These are phyloP conservation scores for Venustaconcha ellipsiformis DNA, from an alignment of 1,140 invertebrate species.

Conservation along the genomic window DNA sequence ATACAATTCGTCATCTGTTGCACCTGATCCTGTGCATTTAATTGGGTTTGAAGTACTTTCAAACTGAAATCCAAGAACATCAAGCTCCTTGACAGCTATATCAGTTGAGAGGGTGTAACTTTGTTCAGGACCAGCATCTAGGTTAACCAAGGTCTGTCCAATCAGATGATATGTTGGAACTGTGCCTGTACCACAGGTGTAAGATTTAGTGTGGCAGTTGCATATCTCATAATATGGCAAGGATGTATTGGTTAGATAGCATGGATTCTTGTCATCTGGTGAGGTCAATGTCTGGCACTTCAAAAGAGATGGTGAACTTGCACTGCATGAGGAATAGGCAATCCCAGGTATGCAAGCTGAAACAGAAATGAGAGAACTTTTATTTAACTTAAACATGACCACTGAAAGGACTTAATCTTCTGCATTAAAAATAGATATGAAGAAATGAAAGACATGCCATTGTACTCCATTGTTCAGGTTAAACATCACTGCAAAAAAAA, in stretches of 20 bases:
- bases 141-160: not conserved
- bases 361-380: constrained; percentile 4
- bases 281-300: constrained; percentile 2
- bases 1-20: not conserved
- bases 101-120: not conserved
- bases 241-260: constrained; percentile 15
- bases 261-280: constrained; percentile 5
- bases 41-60: constrained; percentile 6
- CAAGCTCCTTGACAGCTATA: constrained; percentile 7
- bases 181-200: not conserved
- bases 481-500: no score
- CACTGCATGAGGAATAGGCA: constrained; percentile 5
- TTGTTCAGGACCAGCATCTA: not conserved
- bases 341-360: constrained; percentile 19
- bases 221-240: constrained; percentile 11
- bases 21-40: not conserved
- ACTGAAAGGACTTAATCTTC: no score
- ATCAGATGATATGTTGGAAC: constrained; percentile 10
- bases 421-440: no score
- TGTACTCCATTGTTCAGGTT: no score
- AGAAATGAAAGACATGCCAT: no score
- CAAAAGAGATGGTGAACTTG: not conserved
- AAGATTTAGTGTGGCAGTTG: constrained; percentile 13
- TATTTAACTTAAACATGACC: not conserved
- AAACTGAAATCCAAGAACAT: constrained; percentile 23